Conservation (phyloP, 2,113 vertebrate genomes). For the Spheniscus mendiculus region DNA sequence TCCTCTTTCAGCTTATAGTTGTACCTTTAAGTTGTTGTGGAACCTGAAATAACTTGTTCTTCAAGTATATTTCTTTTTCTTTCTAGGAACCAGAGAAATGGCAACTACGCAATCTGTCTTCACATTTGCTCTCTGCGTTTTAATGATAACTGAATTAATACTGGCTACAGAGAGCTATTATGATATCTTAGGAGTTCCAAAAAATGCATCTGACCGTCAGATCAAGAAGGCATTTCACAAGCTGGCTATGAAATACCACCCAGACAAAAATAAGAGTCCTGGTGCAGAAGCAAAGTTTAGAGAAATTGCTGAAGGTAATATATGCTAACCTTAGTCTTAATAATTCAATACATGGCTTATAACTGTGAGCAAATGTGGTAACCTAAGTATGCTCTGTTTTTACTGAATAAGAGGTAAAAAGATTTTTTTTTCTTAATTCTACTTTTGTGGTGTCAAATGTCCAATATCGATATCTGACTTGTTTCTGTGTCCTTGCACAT, state of each 20-base stretch:
- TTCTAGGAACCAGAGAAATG: constrained; percentile 80
- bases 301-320: constrained; percentile 93
- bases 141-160: constrained; percentile 95
- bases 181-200: constrained; percentile 91
- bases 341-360: background rate
- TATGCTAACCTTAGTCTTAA: background rate
- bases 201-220: constrained; percentile 89
- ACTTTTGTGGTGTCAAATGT: background rate
- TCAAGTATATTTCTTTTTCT: background rate
- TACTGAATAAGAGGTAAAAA: background rate
- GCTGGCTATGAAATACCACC: constrained; percentile 94
- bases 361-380: background rate
- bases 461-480: background rate
- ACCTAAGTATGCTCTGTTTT: background rate
- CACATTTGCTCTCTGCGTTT: constrained; percentile 86
- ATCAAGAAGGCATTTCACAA: constrained; percentile 98
- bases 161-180: constrained; percentile 92
- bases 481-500: background rate
- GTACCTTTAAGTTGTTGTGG: background rate
- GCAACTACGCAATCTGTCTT: constrained; percentile 86
- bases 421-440: background rate
- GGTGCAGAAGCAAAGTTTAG: constrained; percentile 93
- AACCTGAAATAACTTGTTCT: background rate
- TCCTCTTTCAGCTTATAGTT: background rate
- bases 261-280: constrained; percentile 94